Percentiles rank a stretch among this genome's conserved stretches.
Conservation (phyloP, 2,888 invertebrate genomes). For the Oasisia sp. region DNA sequence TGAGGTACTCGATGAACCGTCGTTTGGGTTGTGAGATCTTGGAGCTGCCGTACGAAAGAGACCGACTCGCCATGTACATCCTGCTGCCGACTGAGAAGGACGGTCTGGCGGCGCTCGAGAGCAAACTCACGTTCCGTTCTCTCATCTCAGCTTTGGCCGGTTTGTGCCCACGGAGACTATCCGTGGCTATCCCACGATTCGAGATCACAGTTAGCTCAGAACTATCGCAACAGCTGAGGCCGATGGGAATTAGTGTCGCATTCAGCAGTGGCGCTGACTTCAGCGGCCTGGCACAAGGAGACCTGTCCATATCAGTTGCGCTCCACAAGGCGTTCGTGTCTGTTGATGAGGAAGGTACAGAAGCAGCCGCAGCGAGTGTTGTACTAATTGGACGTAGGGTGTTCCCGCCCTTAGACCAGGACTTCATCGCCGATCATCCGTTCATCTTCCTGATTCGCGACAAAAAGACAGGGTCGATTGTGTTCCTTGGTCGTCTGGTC, state of each 20-base stretch:
- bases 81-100: slow-evolving; percentile 44
- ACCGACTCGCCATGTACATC: slow-evolving; percentile 39
- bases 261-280: background rate
- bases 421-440: background rate
- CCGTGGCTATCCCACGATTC: background rate
- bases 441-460: background rate
- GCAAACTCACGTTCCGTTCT: slow-evolving; percentile 34
- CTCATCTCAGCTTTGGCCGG: background rate
- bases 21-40: slow-evolving; percentile 43
- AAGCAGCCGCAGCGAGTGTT: background rate
- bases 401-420: background rate
- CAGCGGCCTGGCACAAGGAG: background rate
- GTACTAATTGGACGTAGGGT: background rate
- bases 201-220: background rate
- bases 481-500: background rate
- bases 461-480: background rate
- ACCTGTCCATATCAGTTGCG: background rate
- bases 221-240: background rate
- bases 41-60: slow-evolving; percentile 42
- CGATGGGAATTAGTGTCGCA: background rate
- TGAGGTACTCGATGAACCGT: slow-evolving; percentile 31
- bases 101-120: slow-evolving; percentile 41
- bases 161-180: background rate
- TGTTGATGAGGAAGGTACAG: background rate
- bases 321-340: background rate